Percentiles rank a stretch among this genome's conserved stretches.
Conservation (phyloP, 2,888 invertebrate genomes). For the Thymelicus sylvestris region DNA sequence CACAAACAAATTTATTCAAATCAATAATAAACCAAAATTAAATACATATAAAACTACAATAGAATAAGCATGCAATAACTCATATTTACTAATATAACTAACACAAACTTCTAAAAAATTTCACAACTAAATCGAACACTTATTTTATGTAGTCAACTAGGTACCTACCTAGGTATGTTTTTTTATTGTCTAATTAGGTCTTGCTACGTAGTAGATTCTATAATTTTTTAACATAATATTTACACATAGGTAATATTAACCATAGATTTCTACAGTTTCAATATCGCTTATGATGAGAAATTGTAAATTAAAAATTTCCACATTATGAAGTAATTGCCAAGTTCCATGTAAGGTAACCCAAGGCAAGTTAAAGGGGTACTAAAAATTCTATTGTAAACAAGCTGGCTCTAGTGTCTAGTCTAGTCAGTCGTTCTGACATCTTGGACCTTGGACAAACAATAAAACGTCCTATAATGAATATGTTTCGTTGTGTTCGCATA, state of each 20-base stretch:
- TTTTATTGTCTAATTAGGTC: too few relatives aligned
- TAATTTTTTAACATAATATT: too few relatives aligned
- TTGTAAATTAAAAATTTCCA: neutral
- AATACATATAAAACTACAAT: constrained; percentile 23
- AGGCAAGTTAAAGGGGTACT: neutral
- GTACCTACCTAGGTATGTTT: too few relatives aligned
- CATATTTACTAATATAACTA: neutral
- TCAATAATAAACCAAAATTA: constrained; percentile 12
- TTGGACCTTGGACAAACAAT: constrained; percentile 1
- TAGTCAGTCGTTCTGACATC: neutral
- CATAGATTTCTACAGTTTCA: neutral
- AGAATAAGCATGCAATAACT: constrained; percentile 26
- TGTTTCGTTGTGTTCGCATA: neutral
- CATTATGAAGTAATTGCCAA: neutral
- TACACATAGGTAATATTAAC: too few relatives aligned
- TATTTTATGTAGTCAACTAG: too few relatives aligned
- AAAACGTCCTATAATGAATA: neutral
- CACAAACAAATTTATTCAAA: constrained; percentile 61
- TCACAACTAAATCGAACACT: neutral
- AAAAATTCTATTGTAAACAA: neutral
- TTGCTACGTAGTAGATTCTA: too few relatives aligned
- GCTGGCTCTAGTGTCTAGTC: neutral
- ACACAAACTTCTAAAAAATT: neutral
- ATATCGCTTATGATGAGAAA: neutral
- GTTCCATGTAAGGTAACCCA: neutral